Evolutionary conservation across 2,888 invertebrate species (phyloP), one percentile per base, ranked within the genome.

Genomic region (Dynastes maya): DNA sequence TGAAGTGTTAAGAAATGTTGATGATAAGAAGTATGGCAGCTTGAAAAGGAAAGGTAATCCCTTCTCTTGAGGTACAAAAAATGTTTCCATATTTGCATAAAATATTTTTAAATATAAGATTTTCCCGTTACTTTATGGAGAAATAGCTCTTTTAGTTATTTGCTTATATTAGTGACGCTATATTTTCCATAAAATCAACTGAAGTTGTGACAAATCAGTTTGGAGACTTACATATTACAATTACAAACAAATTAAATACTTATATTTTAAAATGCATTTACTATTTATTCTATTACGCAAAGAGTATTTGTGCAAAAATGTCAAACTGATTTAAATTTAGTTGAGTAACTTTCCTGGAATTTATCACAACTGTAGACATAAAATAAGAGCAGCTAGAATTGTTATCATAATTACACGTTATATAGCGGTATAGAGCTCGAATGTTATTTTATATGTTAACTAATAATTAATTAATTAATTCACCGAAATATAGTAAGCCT

Each of bases 1-100:
- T 83, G 93, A 94, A 85, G 93, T 94, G 8, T 89, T 93, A 29
- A 88, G 91, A 58, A 82, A 80, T 61, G 87, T 89, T 16, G 91
- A 91, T 11, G 90, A 90, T 76, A 90, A 90, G 83, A 91, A 90
- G 83, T 86, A 85, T 78, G 85, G 85, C 75, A 84, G 85, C 77
- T 83, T 86, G 63, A 91, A 91, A 83, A 87, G 90, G 64, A 89
- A 90, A 80, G 89, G 88, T 79, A 91, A 91, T 86, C 89, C 91
- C 32, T 91, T 91, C 84, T 91, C 91, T 82, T 90, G 88, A 88
- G 86, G 86, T 80, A 80, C 78, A 78, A 76, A 79, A 71, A 80
- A 78, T 70, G 80, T 79, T 77, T 82, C 80, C 79, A 82, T 80
- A 75, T 79, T 80, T 27, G 65, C 78, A 32, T 82, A 82, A 74